A percentile compares a stretch with the other conserved stretches of the same genome.
Conservation (phyloP, 2,888 invertebrate genomes). For the Ernsta delagoae region DNA sequence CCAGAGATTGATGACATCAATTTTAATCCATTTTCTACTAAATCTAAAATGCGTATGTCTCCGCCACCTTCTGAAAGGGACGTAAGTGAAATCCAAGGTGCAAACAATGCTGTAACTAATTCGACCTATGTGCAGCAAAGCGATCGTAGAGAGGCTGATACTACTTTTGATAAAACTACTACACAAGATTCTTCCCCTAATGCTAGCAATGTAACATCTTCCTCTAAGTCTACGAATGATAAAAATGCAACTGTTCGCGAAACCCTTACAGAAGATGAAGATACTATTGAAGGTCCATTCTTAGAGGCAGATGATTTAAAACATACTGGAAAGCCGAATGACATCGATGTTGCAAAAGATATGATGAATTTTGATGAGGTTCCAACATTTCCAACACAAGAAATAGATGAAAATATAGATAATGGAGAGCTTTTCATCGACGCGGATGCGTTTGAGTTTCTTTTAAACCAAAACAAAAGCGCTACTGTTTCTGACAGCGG, state of each 20-base stretch:
- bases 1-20: conserved; percentile 70
- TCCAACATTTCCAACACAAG: conserved; percentile 53
- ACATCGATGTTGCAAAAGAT: conserved; percentile 53
- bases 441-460: conserved; percentile 75
- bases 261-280: conserved; percentile 75
- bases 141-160: neutral
- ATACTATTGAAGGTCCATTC: conserved; percentile 76
- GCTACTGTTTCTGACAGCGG: conserved; percentile 71
- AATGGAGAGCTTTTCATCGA: conserved; percentile 75
- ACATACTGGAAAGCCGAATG: conserved; percentile 52
- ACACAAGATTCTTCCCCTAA: conserved; percentile 49
- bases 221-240: conserved; percentile 58
- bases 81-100: conserved; percentile 37
- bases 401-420: conserved; percentile 57
- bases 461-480: conserved; percentile 71
- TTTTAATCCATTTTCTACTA: conserved; percentile 69
- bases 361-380: conserved; percentile 63
- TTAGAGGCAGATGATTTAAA: conserved; percentile 63
- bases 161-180: conserved; percentile 34
- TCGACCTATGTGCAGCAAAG: neutral
- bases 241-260: conserved; percentile 61
- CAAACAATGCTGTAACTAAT: conserved; percentile 45
- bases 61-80: conserved; percentile 28
- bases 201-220: conserved; percentile 52
- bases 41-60: conserved; percentile 54